Base-by-base conservation (phyloP, 2,888 invertebrate genomes). In the Aplocera efformata region DNA sequence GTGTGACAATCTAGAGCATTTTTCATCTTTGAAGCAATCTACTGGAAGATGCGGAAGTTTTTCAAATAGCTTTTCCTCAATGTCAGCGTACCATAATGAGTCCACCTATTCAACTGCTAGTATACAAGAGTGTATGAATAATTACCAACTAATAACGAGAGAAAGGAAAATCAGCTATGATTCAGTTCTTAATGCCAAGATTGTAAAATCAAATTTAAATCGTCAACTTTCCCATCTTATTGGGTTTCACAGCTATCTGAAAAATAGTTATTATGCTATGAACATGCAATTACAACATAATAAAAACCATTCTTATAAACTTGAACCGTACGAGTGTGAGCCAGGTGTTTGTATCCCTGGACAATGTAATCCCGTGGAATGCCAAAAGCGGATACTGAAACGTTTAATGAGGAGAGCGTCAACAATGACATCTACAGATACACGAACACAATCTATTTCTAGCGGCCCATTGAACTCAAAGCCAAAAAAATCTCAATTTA, bases 271-370 rank as follows among this genome's bases (percentile, higher is more conserved):
- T 44, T 50, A 42, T 34, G 45, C 50, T 10, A 44, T 51, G 37
- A 43, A 52, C 25, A 29, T 48, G 10, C 42, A 53, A 44, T 30
- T 50, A 17, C 22, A 40, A 17, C 28, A 40, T 17, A 29, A 10
- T 26, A 23, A 37, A 7, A 46, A 24, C 40, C 34, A 23, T 10
- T 8, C 13, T 28, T 21, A 48, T 10, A 41, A 36, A 25, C 31
- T 67, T 8, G 44, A 61, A 33, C 60, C 61, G 1, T 65, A 67
- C 40, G 67, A 70, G 55, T 64, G 68, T 49, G 63, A 63, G 44
- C 67, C 66, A 20, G 59, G 56, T 25, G 39, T 62, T 9, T 69
- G 68, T 39, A 26, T 61, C n/a, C 66, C 71, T 9, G 67, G 61
- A 4, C 36, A 64, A 40, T 67, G 70, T 39, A 47, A 71, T 46